Evolutionary conservation across 2,113 vertebrate species (phyloP).

Genomic region (Pogonocichla stellata): DNA sequence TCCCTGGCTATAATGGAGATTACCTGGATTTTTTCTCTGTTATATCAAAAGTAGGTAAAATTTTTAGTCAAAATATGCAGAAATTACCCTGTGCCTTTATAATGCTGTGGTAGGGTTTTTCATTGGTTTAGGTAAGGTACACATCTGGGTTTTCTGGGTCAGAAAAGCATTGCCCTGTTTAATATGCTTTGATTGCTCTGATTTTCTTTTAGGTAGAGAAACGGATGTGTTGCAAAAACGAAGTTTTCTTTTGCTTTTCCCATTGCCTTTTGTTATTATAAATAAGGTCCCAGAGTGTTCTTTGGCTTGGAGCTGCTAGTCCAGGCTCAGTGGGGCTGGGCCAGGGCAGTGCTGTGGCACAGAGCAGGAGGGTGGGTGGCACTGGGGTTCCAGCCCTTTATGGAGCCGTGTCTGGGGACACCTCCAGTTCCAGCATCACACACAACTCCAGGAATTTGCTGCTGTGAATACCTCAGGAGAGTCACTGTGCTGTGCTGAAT

Average conservation of each 20-base stretch:
- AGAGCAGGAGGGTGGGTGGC: not conserved
- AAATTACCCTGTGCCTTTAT: not conserved
- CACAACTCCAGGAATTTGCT: not conserved
- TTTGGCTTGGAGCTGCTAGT: not conserved
- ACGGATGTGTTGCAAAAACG: not conserved
- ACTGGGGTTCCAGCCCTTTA: not conserved
- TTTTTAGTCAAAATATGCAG: not conserved
- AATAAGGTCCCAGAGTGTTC: not conserved
- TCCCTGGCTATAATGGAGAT: not conserved
- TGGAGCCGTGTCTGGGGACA: not conserved
- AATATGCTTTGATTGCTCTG: not conserved
- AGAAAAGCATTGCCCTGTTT: not conserved
- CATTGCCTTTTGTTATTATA: not conserved
- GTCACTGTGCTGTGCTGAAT: not conserved
- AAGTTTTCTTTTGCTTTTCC: not conserved
- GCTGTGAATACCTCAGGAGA: not conserved
- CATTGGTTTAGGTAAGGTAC: not conserved
- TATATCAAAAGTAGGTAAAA: not conserved
- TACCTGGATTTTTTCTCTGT: not conserved
- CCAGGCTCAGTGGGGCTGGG: not conserved
- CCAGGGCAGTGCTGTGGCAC: not conserved
- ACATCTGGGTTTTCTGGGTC: not conserved
- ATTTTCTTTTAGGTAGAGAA: not conserved
- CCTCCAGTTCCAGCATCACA: not conserved
- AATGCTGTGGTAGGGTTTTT: not conserved